Conservation (phyloP, 2,888 invertebrate genomes). For the Alitta virens region DNA sequence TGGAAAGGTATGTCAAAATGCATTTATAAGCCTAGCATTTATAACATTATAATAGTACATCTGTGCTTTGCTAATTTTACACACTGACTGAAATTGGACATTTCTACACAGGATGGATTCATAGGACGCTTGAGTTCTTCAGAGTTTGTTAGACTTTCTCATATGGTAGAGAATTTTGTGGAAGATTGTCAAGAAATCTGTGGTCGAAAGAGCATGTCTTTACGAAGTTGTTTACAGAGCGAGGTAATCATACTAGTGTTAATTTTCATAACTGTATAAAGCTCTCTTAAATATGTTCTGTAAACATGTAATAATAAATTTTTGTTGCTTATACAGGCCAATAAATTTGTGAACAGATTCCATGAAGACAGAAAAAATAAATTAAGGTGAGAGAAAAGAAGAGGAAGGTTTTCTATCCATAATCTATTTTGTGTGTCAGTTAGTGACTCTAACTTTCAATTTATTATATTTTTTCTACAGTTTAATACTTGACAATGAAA, state of each 20-base stretch:
- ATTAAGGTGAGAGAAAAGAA: conserved; percentile 63
- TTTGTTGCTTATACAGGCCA: conserved; percentile 69
- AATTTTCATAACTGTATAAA: no score
- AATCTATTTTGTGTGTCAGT: neutral
- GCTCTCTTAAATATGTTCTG: no score
- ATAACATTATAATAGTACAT: no score
- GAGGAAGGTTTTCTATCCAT: conserved; percentile 8
- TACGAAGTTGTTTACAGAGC: conserved; percentile 76
- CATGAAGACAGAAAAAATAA: conserved; percentile 85
- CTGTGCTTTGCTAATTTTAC: no score
- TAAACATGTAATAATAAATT: no score
- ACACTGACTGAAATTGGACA: neutral
- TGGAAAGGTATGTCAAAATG: conserved; percentile 38
- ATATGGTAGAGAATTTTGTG: conserved; percentile 77
- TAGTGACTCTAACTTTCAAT: neutral
- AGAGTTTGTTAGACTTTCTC: conserved; percentile 75
- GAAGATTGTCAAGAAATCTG: conserved; percentile 68
- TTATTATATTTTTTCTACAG: conserved; percentile 55
- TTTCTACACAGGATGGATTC: conserved; percentile 59
- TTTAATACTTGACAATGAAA: conserved; percentile 81
- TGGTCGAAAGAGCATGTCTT: conserved; percentile 66
- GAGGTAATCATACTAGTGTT: no score
- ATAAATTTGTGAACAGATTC: conserved; percentile 85
- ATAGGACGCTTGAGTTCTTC: conserved; percentile 70
- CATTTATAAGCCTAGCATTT: no score